A percentile compares a stretch with the other conserved stretches of the same genome.
phyloP scores from a whole-genome alignment of 1,140 invertebrate genomes.

The Ganaspis sp. region DNA sequence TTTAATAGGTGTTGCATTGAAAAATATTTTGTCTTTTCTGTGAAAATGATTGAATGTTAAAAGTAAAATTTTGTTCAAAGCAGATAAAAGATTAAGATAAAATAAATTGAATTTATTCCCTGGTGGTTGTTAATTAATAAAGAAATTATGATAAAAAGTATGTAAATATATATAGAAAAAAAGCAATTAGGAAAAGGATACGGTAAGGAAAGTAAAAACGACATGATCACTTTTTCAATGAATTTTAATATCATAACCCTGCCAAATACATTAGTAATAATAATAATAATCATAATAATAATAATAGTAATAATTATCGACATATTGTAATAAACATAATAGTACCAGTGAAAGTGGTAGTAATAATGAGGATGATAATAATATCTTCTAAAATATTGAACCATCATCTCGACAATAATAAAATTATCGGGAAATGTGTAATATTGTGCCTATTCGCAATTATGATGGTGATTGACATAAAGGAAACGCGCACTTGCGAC shows the following conservation, averaged over 20 bases:
- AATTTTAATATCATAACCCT: conserved; percentile 76
- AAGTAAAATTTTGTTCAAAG: too few species aligned
- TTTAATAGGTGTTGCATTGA: too few species aligned
- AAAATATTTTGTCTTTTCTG: too few species aligned
- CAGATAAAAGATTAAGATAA: too few species aligned
- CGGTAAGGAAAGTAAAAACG: not conserved
- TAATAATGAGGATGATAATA: conserved; percentile 59
- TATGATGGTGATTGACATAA: conserved; percentile 36
- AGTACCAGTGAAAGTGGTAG: conserved; percentile 65
- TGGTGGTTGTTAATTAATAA: too few species aligned
- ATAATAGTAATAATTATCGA: conserved; percentile 69
- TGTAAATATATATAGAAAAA: too few species aligned
- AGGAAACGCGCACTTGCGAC: not conserved
- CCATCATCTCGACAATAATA: conserved; percentile 60
- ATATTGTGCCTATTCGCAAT: conserved; percentile 48
- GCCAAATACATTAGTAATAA: conserved; percentile 77
- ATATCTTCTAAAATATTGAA: conserved; percentile 67
- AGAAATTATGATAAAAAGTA: too few species aligned
- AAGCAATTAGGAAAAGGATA: not conserved
- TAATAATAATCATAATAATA: conserved; percentile 72
- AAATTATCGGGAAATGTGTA: conserved; percentile 59
- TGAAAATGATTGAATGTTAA: too few species aligned
- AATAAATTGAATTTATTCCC: too few species aligned
- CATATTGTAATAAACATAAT: conserved; percentile 65
- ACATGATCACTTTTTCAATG: conserved; percentile 49